Percentiles rank a stretch among this genome's conserved stretches.
Evolutionary conservation across 2,888 invertebrate genomes (phyloP).

Genomic region (Himalopsyche japonica): DNA sequence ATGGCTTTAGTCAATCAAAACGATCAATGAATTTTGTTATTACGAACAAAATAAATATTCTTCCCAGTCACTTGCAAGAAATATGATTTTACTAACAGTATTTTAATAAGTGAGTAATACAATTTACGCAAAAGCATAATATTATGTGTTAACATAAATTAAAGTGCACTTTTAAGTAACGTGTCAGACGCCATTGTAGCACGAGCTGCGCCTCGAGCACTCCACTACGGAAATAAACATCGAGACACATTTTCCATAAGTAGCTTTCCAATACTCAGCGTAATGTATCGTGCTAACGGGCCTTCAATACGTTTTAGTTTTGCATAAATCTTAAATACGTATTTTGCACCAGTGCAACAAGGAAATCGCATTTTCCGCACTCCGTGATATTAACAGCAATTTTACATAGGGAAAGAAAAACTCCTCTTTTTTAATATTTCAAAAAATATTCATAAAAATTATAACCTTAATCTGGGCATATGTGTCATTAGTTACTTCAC

Average conservation of each 20-base stretch:
- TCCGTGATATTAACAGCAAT: neutral
- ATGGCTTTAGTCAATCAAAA: too few relatives aligned
- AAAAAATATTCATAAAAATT: too few relatives aligned
- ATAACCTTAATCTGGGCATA: too few relatives aligned
- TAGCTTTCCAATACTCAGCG: conserved; percentile 19
- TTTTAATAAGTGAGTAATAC: neutral
- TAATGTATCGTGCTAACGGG: conserved; percentile 4
- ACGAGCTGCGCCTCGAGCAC: neutral
- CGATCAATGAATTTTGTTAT: too few relatives aligned
- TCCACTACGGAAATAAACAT: conserved; percentile 29
- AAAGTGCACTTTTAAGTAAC: conserved; percentile 32
- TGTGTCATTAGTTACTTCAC: too few relatives aligned
- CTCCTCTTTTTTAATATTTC: too few relatives aligned
- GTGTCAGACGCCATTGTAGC: conserved; percentile 18
- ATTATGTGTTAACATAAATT: conserved; percentile 12
- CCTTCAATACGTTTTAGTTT: conserved; percentile 6
- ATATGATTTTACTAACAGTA: neutral
- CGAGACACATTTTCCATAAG: conserved; percentile 25
- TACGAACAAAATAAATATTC: too few relatives aligned
- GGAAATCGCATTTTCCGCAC: neutral
- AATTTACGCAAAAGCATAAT: neutral
- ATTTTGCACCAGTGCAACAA: neutral
- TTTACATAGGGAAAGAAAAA: too few relatives aligned
- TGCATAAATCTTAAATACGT: neutral
- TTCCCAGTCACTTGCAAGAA: neutral